Percentiles rank a stretch among this genome's conserved stretches.
Evolutionary conservation across 2,113 vertebrate species (phyloP).

Genomic region (Cnemophilus loriae): DNA sequence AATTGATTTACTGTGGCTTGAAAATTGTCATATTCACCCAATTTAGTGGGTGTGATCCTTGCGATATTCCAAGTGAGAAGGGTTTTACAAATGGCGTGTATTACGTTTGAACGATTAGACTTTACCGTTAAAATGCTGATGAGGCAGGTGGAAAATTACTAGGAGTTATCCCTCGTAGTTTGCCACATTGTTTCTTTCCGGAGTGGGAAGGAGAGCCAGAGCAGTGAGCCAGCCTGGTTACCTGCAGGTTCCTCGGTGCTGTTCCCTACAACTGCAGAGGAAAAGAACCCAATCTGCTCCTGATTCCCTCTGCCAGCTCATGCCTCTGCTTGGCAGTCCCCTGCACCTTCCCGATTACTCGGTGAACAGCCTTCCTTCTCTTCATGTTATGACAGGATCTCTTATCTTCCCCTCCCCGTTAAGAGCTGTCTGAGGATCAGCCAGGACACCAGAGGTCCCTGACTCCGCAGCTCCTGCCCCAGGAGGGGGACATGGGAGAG

Average conservation of each 20-base stretch:
- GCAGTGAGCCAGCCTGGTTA: not conserved
- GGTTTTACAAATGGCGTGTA: not conserved
- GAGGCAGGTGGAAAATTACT: not conserved
- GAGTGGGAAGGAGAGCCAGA: not conserved
- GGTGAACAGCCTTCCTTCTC: rapidly evolving
- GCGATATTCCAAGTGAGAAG: not conserved
- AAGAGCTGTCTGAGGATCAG: not conserved
- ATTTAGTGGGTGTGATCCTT: not conserved
- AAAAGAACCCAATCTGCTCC: not conserved
- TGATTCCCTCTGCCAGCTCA: not conserved
- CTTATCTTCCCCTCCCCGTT: rapidly evolving
- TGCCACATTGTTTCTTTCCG: not conserved
- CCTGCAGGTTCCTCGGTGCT: not conserved
- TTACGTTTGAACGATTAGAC: not conserved
- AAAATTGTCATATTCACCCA: not conserved
- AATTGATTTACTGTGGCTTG: not conserved
- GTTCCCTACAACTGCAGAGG: rapidly evolving
- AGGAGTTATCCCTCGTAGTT: not conserved
- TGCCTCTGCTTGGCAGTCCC: not conserved
- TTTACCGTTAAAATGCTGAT: not conserved
- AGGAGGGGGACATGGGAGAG: not conserved
- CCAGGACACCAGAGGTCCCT: rapidly evolving
- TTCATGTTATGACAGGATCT: not conserved
- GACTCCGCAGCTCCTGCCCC: not conserved
- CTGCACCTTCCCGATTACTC: not conserved